phyloP scores from a whole-genome alignment of 2,797 vertebrate species.

The Tympanoctomys barrerae region DNA sequence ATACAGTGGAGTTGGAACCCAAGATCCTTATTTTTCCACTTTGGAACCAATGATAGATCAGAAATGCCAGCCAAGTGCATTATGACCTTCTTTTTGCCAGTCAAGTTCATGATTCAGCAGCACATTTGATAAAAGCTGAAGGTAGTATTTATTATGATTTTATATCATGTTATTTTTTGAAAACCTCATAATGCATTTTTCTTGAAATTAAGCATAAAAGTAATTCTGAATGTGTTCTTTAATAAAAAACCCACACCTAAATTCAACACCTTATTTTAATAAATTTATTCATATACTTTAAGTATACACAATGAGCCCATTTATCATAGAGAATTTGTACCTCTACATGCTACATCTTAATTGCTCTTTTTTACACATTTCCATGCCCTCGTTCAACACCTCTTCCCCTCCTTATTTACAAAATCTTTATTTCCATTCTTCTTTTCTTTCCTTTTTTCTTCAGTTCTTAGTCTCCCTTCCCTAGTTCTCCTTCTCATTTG shows the following conservation, averaged over 20 bases:
- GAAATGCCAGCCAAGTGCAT: neutral
- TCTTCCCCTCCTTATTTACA: neutral
- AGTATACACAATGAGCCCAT: neutral
- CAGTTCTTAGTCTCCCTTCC: neutral
- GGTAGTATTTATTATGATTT: neutral
- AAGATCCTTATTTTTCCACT: neutral
- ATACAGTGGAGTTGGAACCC: neutral
- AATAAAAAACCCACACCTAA: neutral
- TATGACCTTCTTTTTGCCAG: neutral
- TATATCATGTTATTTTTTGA: neutral
- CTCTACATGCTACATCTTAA: neutral
- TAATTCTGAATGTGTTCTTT: neutral
- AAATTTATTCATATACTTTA: neutral
- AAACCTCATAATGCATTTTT: neutral
- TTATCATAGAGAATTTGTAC: neutral
- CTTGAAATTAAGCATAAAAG: neutral
- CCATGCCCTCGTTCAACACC: neutral
- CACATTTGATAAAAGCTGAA: neutral
- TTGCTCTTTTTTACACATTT: neutral
- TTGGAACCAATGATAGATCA: no score
- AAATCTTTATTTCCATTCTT: neutral
- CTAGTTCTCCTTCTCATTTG: neutral
- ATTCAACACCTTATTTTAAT: neutral
- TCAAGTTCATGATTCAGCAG: neutral
- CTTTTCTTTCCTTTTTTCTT: no score